These are phyloP conservation scores for Cheumatopsyche charites DNA, from an alignment of 1,140 invertebrate species.

Conservation along the genomic window DNA sequence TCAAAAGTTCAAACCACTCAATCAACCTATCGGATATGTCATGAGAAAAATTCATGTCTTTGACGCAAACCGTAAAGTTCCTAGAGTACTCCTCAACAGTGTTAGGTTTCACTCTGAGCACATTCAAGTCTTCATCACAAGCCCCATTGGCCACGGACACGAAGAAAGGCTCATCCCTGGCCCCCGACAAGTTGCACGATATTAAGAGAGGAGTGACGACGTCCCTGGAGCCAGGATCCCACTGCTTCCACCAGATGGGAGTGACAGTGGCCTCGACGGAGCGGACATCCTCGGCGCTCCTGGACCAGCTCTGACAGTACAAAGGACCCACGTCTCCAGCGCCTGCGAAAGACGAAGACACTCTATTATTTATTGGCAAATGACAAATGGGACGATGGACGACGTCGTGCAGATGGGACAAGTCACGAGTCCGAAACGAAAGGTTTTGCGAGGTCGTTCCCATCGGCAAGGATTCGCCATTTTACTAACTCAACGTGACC, in stretches of 20 bases:
- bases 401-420: too few species aligned
- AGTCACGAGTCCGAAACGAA: too few species aligned
- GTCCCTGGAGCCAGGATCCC: constrained; percentile 53
- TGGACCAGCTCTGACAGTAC: constrained; percentile 56
- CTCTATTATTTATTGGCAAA: too few species aligned
- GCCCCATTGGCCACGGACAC: constrained; percentile 58
- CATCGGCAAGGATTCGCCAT: too few species aligned
- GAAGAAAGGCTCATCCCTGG: constrained; percentile 49
- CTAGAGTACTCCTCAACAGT: constrained; percentile 47
- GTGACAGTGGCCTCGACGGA: constrained; percentile 57
- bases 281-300: constrained; percentile 49
- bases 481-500: too few species aligned
- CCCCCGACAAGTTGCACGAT: constrained; percentile 56
- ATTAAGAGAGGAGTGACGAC: constrained; percentile 57
- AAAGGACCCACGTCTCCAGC: constrained; percentile 50
- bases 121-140: constrained; percentile 56
- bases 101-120: constrained; percentile 51
- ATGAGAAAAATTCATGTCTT: constrained; percentile 70
- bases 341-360: constrained; percentile 36
- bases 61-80: constrained; percentile 72
- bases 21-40: constrained; percentile 67
- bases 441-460: too few species aligned
- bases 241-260: constrained; percentile 60
- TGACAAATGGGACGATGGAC: too few species aligned
- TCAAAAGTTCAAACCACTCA: constrained; percentile 73